Evolutionary conservation across 2,888 invertebrate species (phyloP).

Genomic region (Amphipoea lucens): DNA sequence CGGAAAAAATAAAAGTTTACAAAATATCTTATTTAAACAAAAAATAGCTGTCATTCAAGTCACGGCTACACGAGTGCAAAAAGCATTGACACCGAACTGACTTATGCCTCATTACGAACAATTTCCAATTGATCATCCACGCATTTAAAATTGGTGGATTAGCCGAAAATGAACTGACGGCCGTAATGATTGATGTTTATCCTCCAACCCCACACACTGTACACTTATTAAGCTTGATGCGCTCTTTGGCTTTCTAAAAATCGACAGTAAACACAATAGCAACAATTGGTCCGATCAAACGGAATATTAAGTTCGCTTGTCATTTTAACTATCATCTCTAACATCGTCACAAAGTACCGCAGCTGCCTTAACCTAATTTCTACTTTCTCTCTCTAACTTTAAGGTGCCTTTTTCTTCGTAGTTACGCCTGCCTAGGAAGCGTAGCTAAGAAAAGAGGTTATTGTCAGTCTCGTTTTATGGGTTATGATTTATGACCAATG

Average conservation of each 20-base stretch:
- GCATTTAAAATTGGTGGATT: constrained; percentile 80
- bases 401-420: constrained; percentile 68
- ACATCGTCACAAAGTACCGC: constrained; percentile 72
- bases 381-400: constrained; percentile 47
- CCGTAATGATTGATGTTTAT: constrained; percentile 86
- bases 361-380: constrained; percentile 57
- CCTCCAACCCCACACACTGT: constrained; percentile 80
- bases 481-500: constrained; percentile 90
- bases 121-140: constrained; percentile 83
- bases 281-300: constrained; percentile 90
- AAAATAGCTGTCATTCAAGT: constrained; percentile 69
- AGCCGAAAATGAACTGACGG: constrained; percentile 81
- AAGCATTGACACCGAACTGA: constrained; percentile 71
- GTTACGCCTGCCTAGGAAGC: constrained; percentile 79
- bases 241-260: constrained; percentile 85
- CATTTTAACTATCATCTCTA: constrained; percentile 87
- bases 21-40: constrained; percentile 68
- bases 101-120: constrained; percentile 75
- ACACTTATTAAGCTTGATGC: constrained; percentile 77
- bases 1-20: constrained; percentile 67
- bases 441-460: constrained; percentile 84
- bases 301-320: constrained; percentile 90
- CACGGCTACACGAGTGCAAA: constrained; percentile 68
- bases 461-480: constrained; percentile 90
- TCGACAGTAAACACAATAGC: constrained; percentile 87